Conservation (phyloP, 2,797 vertebrate genomes). For the Malurus leucopterus region DNA sequence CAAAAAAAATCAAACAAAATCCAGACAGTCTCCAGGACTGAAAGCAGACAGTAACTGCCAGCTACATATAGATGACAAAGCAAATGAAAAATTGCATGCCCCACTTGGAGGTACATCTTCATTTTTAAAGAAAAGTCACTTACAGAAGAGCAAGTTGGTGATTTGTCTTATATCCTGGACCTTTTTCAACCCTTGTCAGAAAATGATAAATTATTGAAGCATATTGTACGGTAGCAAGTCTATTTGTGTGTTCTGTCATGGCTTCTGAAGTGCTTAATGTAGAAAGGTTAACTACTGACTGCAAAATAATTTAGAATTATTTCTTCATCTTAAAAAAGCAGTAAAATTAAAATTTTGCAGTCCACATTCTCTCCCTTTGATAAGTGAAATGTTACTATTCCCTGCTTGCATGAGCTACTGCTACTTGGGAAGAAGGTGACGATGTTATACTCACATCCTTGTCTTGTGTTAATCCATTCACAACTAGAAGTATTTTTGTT, state of each 20-base stretch:
- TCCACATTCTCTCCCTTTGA: neutral
- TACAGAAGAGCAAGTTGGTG: slow-evolving; percentile 38
- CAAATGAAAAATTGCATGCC: slow-evolving; percentile 9
- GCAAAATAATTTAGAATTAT: slow-evolving; percentile 48
- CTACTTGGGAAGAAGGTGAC: neutral
- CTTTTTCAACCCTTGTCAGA: slow-evolving; percentile 49
- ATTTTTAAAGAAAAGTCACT: slow-evolving; percentile 28
- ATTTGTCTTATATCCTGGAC: slow-evolving; percentile 41
- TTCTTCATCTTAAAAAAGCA: neutral
- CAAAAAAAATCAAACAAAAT: neutral
- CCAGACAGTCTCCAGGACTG: neutral
- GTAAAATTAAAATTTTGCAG: neutral
- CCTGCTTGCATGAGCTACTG: neutral
- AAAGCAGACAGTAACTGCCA: neutral
- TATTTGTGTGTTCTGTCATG: slow-evolving; percentile 9
- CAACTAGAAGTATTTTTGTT: neutral
- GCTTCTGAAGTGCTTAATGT: slow-evolving; percentile 21
- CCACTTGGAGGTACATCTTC: neutral
- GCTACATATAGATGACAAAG: neutral
- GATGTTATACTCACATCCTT: neutral
- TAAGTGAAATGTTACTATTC: neutral
- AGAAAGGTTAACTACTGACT: slow-evolving; percentile 40
- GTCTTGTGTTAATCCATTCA: neutral
- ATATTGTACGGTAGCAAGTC: slow-evolving; percentile 8
- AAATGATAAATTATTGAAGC: slow-evolving; percentile 52